A percentile compares a stretch with the other conserved stretches of the same genome.
Evolutionary conservation across 2,113 vertebrate genomes (phyloP).

Genomic region (Chrysemys picta): DNA sequence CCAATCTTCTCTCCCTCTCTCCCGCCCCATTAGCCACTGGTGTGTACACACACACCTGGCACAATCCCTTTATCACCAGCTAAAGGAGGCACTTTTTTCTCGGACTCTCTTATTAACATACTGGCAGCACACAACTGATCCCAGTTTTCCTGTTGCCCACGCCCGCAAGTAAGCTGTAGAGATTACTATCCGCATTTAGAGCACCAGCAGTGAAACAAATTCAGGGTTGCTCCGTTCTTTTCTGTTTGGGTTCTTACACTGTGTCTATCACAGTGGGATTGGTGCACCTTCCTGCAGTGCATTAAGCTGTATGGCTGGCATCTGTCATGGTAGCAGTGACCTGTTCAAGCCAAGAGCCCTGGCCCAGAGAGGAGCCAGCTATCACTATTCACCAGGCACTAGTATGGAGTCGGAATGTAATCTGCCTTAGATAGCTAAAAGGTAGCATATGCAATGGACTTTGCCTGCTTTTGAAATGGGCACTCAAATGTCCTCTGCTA

Average conservation of each 20-base stretch:
- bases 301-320: fast-evolving
- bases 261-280: not conserved
- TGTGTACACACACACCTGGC: fast-evolving
- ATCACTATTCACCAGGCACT: not conserved
- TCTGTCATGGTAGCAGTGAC: fast-evolving
- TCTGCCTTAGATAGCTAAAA: not conserved
- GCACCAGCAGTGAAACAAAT: not conserved
- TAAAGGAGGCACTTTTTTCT: not conserved
- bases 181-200: fast-evolving
- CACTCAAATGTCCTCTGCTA: fast-evolving
- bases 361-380: not conserved
- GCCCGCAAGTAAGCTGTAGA: not conserved
- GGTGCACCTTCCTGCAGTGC: not conserved
- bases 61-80: not conserved
- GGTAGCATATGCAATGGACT: not conserved
- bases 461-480: not conserved
- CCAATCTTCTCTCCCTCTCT: too few species aligned
- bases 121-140: fast-evolving
- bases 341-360: fast-evolving
- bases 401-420: fast-evolving
- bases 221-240: not conserved
- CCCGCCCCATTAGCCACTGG: not conserved
- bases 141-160: not conserved
- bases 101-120: not conserved
- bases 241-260: not conserved